Evolutionary conservation across 1,140 invertebrate species (phyloP), one percentile per base, ranked within the genome.

Genomic region (Cotesia chilonis): DNA sequence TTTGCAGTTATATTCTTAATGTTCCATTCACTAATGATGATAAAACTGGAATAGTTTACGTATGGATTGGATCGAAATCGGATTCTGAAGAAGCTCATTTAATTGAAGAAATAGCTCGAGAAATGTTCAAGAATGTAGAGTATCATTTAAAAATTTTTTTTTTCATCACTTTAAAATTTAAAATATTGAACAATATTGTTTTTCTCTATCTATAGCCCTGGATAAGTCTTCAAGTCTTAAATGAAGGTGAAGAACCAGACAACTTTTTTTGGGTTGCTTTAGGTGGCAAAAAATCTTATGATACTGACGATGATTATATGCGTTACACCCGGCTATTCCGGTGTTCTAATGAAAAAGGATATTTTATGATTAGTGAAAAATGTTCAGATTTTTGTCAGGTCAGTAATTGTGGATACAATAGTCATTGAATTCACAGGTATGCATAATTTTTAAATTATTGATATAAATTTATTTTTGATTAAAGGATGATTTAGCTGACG

Each of bases 281-380:
- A 9, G 96, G 96, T 68, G 97, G 96, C 0, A 93, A 93, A 75
- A 98, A 98, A 84, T 91, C 92, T 0, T 98, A 99, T 83, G 97
- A 99, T 28, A 90, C 90, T 72, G 92, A 96, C 83, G 96, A 96
- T 0, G 93, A 94, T 66, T 99, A 94, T 80, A 98, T 99, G 93
- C 91, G 96, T 78, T 95, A 94, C 84, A 97, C 96, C 2, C 89
- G 98, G 73, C 88, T 99, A 6, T 99, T 99, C 87, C 91, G 98
- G 35, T 99, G 98, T 87, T 99, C 98, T 6, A 99, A 99, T 87
- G 98, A 99, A 81, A 99, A 99, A 84, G 98, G 98, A 28, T 99
- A 99, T 85, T 99, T 99, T 82, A 96, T 95, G 4, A 97, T 99
- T 5, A 98, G 97, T 28, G 98, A 99, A 87, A 99, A 99, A 84